These are phyloP conservation scores for Thaumatotibia leucotreta DNA, from an alignment of 1,140 invertebrate species.

Conservation along the genomic window DNA sequence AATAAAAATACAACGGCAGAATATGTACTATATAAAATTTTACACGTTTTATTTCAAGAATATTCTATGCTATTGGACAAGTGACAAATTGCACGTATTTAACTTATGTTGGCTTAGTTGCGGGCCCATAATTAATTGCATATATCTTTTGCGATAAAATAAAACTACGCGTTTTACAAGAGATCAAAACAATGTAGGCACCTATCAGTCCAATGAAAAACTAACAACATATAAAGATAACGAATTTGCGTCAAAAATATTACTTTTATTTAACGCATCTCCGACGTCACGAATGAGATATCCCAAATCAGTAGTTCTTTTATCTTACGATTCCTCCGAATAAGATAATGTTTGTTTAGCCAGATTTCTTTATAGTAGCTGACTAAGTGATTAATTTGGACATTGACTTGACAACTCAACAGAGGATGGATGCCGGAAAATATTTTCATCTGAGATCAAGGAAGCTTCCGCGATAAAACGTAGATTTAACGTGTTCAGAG, in stretches of 20 bases:
- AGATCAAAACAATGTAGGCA: not conserved
- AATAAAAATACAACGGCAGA: not conserved
- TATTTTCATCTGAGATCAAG: slow-evolving; percentile 42
- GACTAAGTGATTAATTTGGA: slow-evolving; percentile 11
- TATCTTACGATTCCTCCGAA: not conserved
- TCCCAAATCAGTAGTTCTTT: not conserved
- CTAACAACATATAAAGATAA: not conserved
- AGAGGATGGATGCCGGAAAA: slow-evolving; percentile 31
- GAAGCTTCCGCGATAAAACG: slow-evolving; percentile 58
- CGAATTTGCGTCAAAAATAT: not conserved
- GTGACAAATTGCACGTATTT: no score
- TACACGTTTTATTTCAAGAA: no score
- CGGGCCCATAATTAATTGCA: no score
- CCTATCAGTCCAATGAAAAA: not conserved
- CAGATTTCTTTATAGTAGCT: not conserved
- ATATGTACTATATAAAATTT: not conserved
- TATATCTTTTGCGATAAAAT: no score
- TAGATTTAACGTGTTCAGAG: slow-evolving; percentile 59
- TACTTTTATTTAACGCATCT: slow-evolving; percentile 39
- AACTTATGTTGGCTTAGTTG: no score
- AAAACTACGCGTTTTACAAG: no score
- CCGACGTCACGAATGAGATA: slow-evolving; percentile 26
- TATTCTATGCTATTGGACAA: no score
- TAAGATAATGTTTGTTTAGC: slow-evolving; percentile 4
- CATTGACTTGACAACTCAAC: not conserved